Percentiles rank a stretch among this genome's conserved stretches.
Evolutionary conservation across 2,888 invertebrate species (phyloP).

Genomic region (Suillia variegata): DNA sequence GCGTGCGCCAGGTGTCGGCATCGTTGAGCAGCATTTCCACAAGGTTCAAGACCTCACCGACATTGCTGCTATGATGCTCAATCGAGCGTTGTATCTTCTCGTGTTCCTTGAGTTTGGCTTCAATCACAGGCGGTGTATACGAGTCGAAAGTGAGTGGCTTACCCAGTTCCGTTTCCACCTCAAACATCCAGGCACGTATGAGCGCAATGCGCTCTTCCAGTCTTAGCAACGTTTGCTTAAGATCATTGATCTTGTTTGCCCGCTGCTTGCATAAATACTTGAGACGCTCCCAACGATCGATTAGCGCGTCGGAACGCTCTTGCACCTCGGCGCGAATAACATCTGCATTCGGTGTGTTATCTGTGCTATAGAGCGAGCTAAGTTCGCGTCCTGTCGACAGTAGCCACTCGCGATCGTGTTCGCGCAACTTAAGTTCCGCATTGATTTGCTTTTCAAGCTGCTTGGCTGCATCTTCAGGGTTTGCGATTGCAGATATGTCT

Average conservation of each 20-base stretch:
- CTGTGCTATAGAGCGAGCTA: conserved; percentile 65
- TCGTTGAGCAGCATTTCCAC: conserved; percentile 79
- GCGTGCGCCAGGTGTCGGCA: conserved; percentile 73
- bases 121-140: conserved; percentile 69
- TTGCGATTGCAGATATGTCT: conserved; percentile 65
- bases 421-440: conserved; percentile 76
- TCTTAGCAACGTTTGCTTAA: conserved; percentile 72
- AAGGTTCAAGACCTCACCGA: conserved; percentile 78
- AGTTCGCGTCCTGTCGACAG: conserved; percentile 71
- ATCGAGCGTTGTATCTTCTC: conserved; percentile 76
- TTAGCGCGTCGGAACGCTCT: conserved; percentile 66
- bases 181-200: conserved; percentile 74
- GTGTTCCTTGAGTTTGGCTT: conserved; percentile 72
- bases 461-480: conserved; percentile 75
- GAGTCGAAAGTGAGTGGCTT: conserved; percentile 72
- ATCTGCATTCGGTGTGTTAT: conserved; percentile 68
- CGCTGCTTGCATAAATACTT: conserved; percentile 70
- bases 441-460: conserved; percentile 76
- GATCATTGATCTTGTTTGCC: conserved; percentile 74
- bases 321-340: conserved; percentile 67
- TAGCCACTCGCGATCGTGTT: conserved; percentile 81
- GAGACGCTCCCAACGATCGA: conserved; percentile 72
- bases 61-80: conserved; percentile 76
- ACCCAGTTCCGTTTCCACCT: conserved; percentile 73
- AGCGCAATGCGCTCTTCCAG: conserved; percentile 75